Base-by-base conservation (phyloP, 2,113 vertebrate genomes). In the Suricata suricatta region DNA sequence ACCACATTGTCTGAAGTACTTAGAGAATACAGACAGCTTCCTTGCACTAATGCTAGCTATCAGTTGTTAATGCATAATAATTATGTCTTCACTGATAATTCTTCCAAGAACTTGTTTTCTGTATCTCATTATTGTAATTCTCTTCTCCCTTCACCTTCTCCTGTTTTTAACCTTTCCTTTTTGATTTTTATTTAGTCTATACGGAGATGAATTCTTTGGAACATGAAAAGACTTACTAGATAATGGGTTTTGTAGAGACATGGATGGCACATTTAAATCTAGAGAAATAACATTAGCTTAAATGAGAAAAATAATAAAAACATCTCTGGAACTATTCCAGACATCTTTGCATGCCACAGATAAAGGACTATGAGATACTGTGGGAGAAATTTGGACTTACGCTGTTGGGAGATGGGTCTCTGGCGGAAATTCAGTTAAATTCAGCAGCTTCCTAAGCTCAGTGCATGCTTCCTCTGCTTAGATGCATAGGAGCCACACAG, bases 51-150 rank as follows among this genome's bases (percentile, higher is more conserved):
- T 93, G 94, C 80, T 97, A 81, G 92, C 84, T 98, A 71, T 98
- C 21, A 0, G 74, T 69, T 94, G 69, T 87, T 97, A 95, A 87
- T 74, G 76, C 95, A 88, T 96, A 97, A 92, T 97, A 97, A 97
- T 98, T 96, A 97, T 93, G 81, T 95, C 84, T 96, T 97, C 83
- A 69, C 76, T 88, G 80, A 89, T 81, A 87, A 87, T 90, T 96
- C 90, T 97, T 96, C 95, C 57, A 96, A 88, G 76, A 96, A 96
- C 25, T 92, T 98, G 96, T 96, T 97, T 96, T 97, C 87, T 95
- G 25, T 87, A 96, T 96, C 63, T 96, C 27, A 27, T 60, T 95
- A 84, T 90, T 94, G 5, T 94, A 92, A 95, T 96, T 95, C 21
- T 90, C 15, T 89, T 72, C 54, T 10, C 88, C 35, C 23, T 82